Base-by-base conservation (phyloP, 2,113 vertebrate species). In the Ellobius talpinus region DNA sequence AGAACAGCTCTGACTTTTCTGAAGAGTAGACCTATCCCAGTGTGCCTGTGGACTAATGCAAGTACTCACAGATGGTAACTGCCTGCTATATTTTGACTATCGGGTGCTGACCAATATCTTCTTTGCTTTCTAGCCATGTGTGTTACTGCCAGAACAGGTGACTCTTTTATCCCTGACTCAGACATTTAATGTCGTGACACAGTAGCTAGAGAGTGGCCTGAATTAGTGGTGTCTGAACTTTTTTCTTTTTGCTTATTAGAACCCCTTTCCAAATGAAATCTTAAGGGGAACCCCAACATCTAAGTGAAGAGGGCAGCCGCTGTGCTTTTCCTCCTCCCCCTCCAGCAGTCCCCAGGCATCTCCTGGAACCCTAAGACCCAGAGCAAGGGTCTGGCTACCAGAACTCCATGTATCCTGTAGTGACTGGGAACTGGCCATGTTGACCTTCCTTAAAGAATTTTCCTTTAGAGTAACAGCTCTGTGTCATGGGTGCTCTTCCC, bases 21-120 rank as follows among this genome's bases (percentile, higher is more conserved):
- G 90, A 74, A 68, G 39, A 8, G 9, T 36, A 17, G 88, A 61
- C 24, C 17, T 17, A 0, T 23, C 11, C 74, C 78, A 10, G 1
- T 52, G 36, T 11, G 4, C 31, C 26, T 8, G 0, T 5, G 33
- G 63, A 12, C 39, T 17, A 21, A 73, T 55, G 3, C 31, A 4
- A 0, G 0, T 0, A 0, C 61, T 55, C 24, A 16, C 26, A 31
- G 33, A 21, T 2, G 1, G 13, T 45, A 61, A 45, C 17, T 14
- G 45, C 31, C n/a, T 13, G 4, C 81, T 33, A 2, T 0, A 1
- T 58, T 47, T 52, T 55, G 12, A 19, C 33, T 36, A 7, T 33
- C 6, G 19, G 52, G 61, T 33, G 14, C n/a, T 42, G 10, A n/a
- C 47, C 58, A 5, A 3, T 2, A 17, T 23, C 45, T 31, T 3